Conservation (phyloP, 2,797 vertebrate genomes). For the Ctenosaura bakeri region DNA sequence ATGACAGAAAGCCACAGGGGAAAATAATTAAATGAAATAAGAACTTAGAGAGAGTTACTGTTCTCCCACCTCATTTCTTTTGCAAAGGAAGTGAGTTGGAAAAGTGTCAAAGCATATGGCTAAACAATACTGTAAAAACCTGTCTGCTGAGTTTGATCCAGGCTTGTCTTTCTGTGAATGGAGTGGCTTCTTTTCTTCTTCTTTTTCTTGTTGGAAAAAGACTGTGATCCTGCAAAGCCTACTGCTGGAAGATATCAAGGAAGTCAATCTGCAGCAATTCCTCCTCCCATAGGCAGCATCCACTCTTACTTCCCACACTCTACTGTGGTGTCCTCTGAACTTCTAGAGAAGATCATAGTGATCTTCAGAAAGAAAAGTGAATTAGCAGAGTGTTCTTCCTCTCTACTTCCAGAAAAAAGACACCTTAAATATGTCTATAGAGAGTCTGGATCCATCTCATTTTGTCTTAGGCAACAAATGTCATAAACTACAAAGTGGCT, state of each 20-base stretch:
- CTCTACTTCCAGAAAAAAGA: background rate
- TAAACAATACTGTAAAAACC: background rate
- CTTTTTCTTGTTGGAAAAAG: background rate
- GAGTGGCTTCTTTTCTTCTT: background rate
- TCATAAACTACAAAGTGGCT: background rate
- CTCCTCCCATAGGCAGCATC: background rate
- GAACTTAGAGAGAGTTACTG: conserved; percentile 21
- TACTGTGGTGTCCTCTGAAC: background rate
- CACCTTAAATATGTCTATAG: background rate
- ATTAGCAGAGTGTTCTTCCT: background rate
- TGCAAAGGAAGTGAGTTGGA: fast-evolving
- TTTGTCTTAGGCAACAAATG: background rate
- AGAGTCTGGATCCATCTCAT: background rate
- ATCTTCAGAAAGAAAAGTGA: background rate
- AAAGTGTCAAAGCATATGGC: background rate
- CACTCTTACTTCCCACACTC: too few species aligned
- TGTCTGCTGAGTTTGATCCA: background rate
- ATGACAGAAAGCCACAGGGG: conserved; percentile 8
- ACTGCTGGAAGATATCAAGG: background rate
- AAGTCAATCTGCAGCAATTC: background rate
- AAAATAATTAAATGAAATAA: conserved; percentile 53
- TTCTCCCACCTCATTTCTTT: conserved; percentile 38
- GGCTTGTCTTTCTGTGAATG: background rate
- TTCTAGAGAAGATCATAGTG: background rate
- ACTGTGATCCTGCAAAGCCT: background rate